Conservation (phyloP, 2,113 vertebrate genomes). For the Pitta sordida region DNA sequence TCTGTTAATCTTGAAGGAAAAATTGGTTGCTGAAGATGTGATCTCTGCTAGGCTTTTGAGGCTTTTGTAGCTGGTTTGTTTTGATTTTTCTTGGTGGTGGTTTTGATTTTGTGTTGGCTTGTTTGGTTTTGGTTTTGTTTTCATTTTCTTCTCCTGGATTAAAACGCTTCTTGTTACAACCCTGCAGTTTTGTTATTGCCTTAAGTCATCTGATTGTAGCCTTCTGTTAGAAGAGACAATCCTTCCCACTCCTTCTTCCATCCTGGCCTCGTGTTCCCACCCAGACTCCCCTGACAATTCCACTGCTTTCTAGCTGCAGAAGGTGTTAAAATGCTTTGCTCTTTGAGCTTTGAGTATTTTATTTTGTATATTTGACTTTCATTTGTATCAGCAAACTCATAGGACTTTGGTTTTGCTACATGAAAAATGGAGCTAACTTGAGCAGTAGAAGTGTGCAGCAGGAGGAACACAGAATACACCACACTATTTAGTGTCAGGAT, state of each 20-base stretch:
- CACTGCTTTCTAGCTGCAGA: neutral
- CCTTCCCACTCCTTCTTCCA: neutral
- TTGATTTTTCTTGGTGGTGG: neutral
- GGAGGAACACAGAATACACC: neutral
- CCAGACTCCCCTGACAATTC: accelerated
- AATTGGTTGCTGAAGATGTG: neutral
- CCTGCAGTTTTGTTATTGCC: neutral
- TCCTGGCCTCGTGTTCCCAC: neutral
- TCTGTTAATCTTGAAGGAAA: neutral
- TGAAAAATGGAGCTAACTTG: neutral
- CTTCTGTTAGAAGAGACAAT: neutral
- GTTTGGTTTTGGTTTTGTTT: neutral
- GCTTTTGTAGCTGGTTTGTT: neutral
- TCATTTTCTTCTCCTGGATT: neutral
- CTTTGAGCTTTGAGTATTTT: neutral
- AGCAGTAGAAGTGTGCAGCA: neutral
- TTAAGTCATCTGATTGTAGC: neutral
- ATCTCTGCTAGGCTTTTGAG: neutral
- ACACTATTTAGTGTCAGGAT: neutral
- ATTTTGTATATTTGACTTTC: neutral
- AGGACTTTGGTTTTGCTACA: neutral
- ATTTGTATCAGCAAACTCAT: neutral
- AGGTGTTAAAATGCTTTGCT: neutral
- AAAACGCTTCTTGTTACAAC: neutral
- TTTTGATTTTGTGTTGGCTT: neutral